These are phyloP conservation scores for Amazona vittata DNA, from an alignment of 2,113 vertebrate genomes.

Conservation along the genomic window DNA sequence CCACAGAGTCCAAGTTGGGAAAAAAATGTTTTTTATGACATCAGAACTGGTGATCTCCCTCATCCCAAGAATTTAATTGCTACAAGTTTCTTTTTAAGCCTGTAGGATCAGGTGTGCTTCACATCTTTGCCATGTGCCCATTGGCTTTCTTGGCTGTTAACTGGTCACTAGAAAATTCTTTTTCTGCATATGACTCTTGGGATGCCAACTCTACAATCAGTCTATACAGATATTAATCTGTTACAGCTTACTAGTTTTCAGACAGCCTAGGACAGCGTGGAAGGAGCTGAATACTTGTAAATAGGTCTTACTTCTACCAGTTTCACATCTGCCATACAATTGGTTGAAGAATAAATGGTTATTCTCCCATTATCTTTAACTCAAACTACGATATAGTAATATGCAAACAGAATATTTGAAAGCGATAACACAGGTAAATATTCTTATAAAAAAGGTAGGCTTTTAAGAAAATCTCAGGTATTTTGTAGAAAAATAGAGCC, in stretches of 20 bases:
- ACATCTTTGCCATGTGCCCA: background rate
- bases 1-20: background rate
- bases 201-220: background rate
- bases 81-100: background rate
- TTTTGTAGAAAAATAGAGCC: background rate
- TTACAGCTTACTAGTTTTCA: background rate
- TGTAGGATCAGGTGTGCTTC: background rate
- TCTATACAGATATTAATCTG: background rate
- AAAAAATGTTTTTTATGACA: background rate
- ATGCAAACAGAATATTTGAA: background rate
- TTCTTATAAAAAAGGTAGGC: background rate
- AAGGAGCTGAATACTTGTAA: background rate
- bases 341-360: background rate
- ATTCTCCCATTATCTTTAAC: background rate
- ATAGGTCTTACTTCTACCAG: background rate
- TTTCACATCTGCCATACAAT: background rate
- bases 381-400: background rate
- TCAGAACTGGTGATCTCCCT: background rate
- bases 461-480: background rate
- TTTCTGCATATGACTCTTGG: background rate
- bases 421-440: background rate
- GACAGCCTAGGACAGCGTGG: background rate
- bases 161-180: background rate
- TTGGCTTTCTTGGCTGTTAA: background rate
- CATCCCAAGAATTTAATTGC: background rate